Conservation (phyloP, 1,140 invertebrate species). For the Xylocopa sonorina region DNA sequence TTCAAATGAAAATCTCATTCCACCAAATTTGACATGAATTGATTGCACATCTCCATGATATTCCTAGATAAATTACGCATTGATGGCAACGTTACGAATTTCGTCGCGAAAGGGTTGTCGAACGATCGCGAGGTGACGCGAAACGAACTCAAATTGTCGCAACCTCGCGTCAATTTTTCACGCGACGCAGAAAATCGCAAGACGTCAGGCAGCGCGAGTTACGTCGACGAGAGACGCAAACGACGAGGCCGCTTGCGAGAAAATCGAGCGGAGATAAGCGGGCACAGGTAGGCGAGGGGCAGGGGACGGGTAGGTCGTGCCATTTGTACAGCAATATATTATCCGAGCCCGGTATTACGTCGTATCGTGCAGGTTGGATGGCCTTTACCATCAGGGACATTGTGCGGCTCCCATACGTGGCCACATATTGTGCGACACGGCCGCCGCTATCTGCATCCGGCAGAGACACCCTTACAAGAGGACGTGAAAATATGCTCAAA, state of each 20-base stretch:
- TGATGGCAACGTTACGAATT: no score
- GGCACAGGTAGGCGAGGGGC: constrained; percentile 43
- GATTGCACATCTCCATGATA: no score
- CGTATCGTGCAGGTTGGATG: constrained; percentile 77
- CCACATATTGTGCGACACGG: constrained; percentile 64
- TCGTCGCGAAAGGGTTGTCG: no score
- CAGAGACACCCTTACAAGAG: constrained; percentile 74
- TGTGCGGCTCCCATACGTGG: constrained; percentile 72
- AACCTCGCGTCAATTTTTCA: constrained; percentile 5
- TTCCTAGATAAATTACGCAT: no score
- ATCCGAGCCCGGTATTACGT: constrained; percentile 73
- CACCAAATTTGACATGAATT: no score
- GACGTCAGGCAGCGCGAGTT: background rate
- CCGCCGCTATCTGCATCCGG: constrained; percentile 80
- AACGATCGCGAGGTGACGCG: no score
- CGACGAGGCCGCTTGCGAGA: constrained; percentile 34
- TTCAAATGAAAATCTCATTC: no score
- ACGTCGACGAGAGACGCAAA: constrained; percentile 18
- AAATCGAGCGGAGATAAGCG: constrained; percentile 68
- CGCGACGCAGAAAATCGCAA: background rate
- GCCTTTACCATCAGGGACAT: constrained; percentile 79
- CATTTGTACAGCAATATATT: constrained; percentile 78
- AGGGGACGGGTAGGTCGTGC: constrained; percentile 42
- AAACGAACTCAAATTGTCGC: background rate
- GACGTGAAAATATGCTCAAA: constrained; percentile 80